Evolutionary conservation across 2,888 invertebrate species (phyloP).

Genomic region (Lycocerus yunnanus): DNA sequence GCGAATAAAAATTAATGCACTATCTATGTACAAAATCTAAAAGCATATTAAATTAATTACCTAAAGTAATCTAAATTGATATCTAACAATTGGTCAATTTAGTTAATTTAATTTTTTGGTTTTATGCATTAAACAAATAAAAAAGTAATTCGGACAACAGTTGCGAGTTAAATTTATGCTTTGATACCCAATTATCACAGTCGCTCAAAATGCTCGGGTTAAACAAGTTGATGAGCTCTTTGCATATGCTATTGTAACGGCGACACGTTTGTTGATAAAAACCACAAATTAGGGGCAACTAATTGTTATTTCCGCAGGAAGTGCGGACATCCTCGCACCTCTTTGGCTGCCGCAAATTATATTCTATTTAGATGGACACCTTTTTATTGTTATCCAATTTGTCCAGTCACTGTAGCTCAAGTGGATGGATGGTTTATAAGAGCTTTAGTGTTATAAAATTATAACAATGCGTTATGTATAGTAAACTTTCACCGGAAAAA

Average conservation of each 20-base stretch:
- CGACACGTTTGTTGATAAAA: slow-evolving; percentile 32
- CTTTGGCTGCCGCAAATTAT: slow-evolving; percentile 46
- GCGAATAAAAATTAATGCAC: slow-evolving; percentile 25
- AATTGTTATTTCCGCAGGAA: slow-evolving; percentile 46
- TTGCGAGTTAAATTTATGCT: slow-evolving; percentile 33
- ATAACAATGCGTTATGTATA: slow-evolving; percentile 20
- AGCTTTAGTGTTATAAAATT: not conserved
- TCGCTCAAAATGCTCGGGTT: slow-evolving; percentile 20
- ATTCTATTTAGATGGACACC: slow-evolving; percentile 49
- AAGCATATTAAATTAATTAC: slow-evolving; percentile 33
- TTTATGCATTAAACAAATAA: slow-evolving; percentile 27
- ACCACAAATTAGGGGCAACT: slow-evolving; percentile 43
- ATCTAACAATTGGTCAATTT: slow-evolving; percentile 33
- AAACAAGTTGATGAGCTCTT: slow-evolving; percentile 28
- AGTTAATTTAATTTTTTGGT: slow-evolving; percentile 24
- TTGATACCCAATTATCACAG: slow-evolving; percentile 36
- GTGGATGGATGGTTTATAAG: slow-evolving; percentile 11
- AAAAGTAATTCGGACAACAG: slow-evolving; percentile 20
- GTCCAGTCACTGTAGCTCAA: slow-evolving; percentile 42
- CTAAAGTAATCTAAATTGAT: slow-evolving; percentile 32
- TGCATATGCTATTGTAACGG: slow-evolving; percentile 29
- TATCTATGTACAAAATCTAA: slow-evolving; percentile 19
- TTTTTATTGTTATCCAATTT: slow-evolving; percentile 44
- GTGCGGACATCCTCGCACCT: slow-evolving; percentile 47
- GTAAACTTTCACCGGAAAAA: slow-evolving; percentile 28